Conservation (phyloP, 2,888 invertebrate genomes). For the Clitarchus hookeri region DNA sequence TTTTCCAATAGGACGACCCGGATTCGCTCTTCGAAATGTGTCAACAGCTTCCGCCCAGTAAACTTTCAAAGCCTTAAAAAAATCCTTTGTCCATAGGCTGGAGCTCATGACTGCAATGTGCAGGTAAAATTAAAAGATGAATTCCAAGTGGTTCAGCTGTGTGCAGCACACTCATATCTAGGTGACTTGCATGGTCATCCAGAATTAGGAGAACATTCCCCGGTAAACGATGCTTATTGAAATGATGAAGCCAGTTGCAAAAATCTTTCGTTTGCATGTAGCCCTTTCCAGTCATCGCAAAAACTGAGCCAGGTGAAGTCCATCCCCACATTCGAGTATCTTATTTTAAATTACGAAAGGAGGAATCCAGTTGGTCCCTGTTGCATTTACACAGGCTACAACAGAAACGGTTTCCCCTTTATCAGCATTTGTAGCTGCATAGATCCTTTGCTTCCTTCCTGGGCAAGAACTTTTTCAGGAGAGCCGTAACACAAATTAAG, state of each 20-base stretch:
- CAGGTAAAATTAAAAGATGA: neutral
- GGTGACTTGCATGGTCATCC: neutral
- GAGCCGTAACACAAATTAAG: neutral
- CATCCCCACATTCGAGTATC: neutral
- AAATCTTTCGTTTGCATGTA: neutral
- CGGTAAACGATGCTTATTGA: neutral
- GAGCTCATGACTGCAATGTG: too few relatives aligned
- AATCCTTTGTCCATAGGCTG: too few relatives aligned
- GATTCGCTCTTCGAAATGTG: neutral
- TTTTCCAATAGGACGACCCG: constrained; percentile 4
- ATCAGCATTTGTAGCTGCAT: neutral
- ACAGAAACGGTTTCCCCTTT: neutral
- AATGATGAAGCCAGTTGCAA: neutral
- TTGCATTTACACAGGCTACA: constrained; percentile 4
- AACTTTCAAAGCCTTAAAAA: neutral
- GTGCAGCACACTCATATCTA: neutral
- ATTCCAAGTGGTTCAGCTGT: constrained; percentile 15
- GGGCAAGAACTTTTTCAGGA: neutral
- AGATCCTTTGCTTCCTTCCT: constrained; percentile 3
- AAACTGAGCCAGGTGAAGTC: neutral
- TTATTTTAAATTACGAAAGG: neutral
- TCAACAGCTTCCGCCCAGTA: neutral
- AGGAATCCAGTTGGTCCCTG: neutral
- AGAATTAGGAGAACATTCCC: too few relatives aligned
- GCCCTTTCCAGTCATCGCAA: neutral